Base-by-base conservation (phyloP, 1,140 invertebrate species). In the Andricus grossulariae region DNA sequence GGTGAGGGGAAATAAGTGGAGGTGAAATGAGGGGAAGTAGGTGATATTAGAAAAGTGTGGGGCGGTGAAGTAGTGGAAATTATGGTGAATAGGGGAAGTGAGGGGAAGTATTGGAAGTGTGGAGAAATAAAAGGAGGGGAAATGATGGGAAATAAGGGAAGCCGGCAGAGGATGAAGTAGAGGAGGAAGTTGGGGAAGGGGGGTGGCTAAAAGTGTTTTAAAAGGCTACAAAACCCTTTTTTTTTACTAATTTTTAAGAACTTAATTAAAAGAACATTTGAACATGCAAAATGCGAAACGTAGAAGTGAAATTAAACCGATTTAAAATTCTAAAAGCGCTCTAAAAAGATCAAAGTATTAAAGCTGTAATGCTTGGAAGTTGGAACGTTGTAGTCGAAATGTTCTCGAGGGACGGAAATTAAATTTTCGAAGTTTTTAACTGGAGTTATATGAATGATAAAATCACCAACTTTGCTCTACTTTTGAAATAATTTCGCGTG, bases 261-360 rank as follows among this genome's bases (percentile, higher is more conserved):
- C 0, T 55, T 4, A 55, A 19, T 54, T 54, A 16, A 15, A 66
- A 39, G 15, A 12, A 25, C 21, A n/a, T 66, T 32, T 60, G 57
- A 32, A 45, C 10, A 45, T 11, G 0, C 10, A 60, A 66, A 66
- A 66, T 16, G 15, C 25, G 39, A 2, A 25, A 66, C 32, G 25
- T 32, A 3, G 12, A 7, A 66, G 13, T 54, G 8, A 19, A 18
- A 39, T 66, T 66, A 39, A 0, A 21, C 18, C 16, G 21, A 39
- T 66, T 66, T n/a, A 66, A 66, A 66, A 39, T 16, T 39, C 25
- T 66, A 25, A 13, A 66, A 66, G 25, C 25, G n/a, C 25, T 32
- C 0, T 45, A 11, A 45, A 45, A 11, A 11, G 39, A 39, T 66
- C 16, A 66, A 66, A 66, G 39, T 66, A 39, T 39, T 6, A 66